Base-by-base conservation (phyloP, 2,797 vertebrate species). In the Phataginus tetradactyla region DNA sequence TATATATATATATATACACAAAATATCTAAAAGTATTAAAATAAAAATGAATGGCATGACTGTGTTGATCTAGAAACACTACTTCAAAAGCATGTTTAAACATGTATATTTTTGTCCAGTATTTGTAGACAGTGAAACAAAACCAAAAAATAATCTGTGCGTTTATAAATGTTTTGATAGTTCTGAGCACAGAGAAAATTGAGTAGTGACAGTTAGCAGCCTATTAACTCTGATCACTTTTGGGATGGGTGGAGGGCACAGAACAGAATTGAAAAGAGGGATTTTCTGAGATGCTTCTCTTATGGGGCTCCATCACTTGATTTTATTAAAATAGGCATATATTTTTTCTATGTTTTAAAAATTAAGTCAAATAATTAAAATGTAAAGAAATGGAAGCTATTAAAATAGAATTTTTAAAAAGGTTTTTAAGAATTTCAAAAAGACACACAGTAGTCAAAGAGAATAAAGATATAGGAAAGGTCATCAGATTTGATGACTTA, bases 371-470 rank as follows among this genome's bases (percentile, higher is more conserved):
- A 42, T 51, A 27, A 94, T 13, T 90, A 53, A 80, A 51, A 57
- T 49, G 20, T 45, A 77, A 74, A 15, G 29, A 77, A 89, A 78
- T 32, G 8, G 29, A 81, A 94, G 8, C 14, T 74, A 49, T 83
- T 74, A 80, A 91, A 77, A 66, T 5, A n/a, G 57, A 42, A 79
- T 55, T 53, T 59, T 90, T 71, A 20, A 21, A 61, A 93, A 71
- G 27, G 20, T 66, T 86, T 18, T 64, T 72, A 75, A 75, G 85
- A 75, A 86, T 93, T 90, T 87, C 27, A 91, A 83, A 45, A 66
- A 94, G 55, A 71, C 55, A 51, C 45, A 66, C 18, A 27, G 39
- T 59, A 39, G 42, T 74, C 32, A 89, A 53, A 89, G 72, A 86
- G 9, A 91, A 89, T 64, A 32, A 51, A 81, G 42, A 81, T 6